Evolutionary conservation across 2,113 vertebrate genomes (phyloP), one percentile per base, ranked within the genome.

Genomic region (Tachuris rubrigastra): DNA sequence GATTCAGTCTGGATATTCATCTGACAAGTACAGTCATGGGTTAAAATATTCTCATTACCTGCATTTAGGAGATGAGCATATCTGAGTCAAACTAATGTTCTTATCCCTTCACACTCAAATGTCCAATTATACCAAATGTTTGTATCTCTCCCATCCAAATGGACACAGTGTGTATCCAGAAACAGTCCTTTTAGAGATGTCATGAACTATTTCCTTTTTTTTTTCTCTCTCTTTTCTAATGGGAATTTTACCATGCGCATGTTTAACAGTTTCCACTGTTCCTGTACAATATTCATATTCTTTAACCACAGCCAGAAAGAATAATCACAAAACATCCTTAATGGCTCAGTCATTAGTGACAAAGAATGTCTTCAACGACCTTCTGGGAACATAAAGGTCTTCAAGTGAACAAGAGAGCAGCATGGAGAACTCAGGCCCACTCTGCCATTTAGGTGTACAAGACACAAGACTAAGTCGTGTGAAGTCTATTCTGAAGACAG

Each of bases 171-270:
- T 19, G 72, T 37, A 52, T 3, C 24, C 42, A 78, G 73, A 82
- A 37, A 37, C 4, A 90, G 60, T 20, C 19, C 3, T 89, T 71
- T 53, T 4, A 87, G 30, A 72, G 13, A 25, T 12, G 10, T n/a
- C 42, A 72, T 4, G 11, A 47, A 10, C 17, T 35, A 41, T 53
- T 69, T 41, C 3, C 17, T 25, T 37, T 24, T 50, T 28, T 28
- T 10, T 44, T 50, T 8, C 5, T 17, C 56, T 30, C 20, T 30
- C 5, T 44, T 66, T 44, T 82, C 1, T 0, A 0, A 1, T 35
- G 12, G 20, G 52, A 75, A 78, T 65, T 37, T 69, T 56, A 41
- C n/a, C 19, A 7, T 17, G 14, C 23, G 50, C 5, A 10, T 3
- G 20, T 12, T 17, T 30, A 91, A 60, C 14, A 65, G 31, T 73